Base-by-base conservation (phyloP, 2,888 invertebrate species). In the Rapana venosa region DNA sequence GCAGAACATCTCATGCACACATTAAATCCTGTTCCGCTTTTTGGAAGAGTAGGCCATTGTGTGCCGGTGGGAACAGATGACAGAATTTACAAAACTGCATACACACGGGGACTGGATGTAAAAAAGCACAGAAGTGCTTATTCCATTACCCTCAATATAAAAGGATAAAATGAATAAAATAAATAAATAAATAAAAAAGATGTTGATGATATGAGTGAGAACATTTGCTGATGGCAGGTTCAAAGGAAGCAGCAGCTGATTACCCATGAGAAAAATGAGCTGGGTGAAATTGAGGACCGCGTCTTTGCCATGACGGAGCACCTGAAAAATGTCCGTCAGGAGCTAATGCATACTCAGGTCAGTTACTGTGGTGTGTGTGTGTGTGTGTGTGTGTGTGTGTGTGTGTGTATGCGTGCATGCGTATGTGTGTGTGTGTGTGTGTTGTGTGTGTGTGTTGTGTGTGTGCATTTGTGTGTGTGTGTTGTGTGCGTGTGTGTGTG, bases 241-340 rank as follows among this genome's bases (percentile, higher is more conserved):
- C 94, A 95, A 91, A 91, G 89, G 66, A 95, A 95, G 87, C 95
- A 96, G 90, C 94, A 93, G 81, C 90, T 92, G 36, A 94, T 96
- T 89, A 94, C 94, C 26, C 81, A 89, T 13, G 91, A 93, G 47
- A 91, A 94, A 90, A 94, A 95, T 92, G 94, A 95, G 26, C 91
- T 96, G 86, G 94, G 93, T 70, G 95, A 95, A 89, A 94, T 94
- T 91, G 95, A 95, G 20, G 96, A 96, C 92, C 92, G 96, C 15
- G 93, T 96, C 8, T 93, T 93, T 92, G 95, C 96, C 26, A 95
- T 96, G 94, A 92, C 93, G 8, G 95, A 95, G 89, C 96, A 96
- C 92, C 93, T 96, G 88, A 96, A 95, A 90, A 96, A 96, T 95
- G 96, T 96, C 47, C 92, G 95, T 36, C 96, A 96, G 90, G 96